Evolutionary conservation across 2,113 vertebrate species (phyloP).

Genomic region (Thomomys bottae): DNA sequence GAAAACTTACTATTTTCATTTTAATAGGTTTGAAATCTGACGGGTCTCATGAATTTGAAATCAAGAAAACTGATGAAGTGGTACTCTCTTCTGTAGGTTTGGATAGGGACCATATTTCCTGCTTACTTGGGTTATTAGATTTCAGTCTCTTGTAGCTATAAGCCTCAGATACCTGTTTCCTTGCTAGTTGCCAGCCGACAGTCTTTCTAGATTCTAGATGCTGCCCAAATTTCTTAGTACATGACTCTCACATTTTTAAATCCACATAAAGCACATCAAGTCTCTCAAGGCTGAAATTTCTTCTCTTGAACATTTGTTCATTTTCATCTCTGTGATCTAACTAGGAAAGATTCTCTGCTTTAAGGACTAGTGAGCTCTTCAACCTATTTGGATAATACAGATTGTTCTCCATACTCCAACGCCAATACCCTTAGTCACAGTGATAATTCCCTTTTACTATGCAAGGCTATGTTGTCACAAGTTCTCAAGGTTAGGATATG

Average conservation of each 20-base stretch:
- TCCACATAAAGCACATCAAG: neutral
- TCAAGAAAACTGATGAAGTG: neutral
- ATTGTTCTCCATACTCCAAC: neutral
- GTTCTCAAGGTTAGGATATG: neutral
- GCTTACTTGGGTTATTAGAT: neutral
- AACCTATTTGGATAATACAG: neutral
- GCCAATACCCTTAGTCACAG: neutral
- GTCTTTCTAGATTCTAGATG: neutral
- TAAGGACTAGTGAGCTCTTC: neutral
- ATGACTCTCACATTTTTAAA: neutral
- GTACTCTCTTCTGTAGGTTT: neutral
- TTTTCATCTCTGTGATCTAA: neutral
- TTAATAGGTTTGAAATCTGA: neutral
- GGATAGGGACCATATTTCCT: neutral
- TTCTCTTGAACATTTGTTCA: neutral
- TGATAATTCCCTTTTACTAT: neutral
- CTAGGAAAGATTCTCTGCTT: neutral
- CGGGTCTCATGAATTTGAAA: neutral
- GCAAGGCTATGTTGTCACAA: neutral
- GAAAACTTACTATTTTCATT: neutral
- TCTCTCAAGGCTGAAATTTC: neutral
- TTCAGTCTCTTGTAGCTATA: neutral
- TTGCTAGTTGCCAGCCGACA: neutral
- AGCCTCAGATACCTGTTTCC: neutral
- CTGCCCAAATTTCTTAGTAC: neutral